A percentile compares a stretch with the other conserved stretches of the same genome.
Conservation (phyloP, 1,140 invertebrate genomes). For the Streblospio benedicti region DNA sequence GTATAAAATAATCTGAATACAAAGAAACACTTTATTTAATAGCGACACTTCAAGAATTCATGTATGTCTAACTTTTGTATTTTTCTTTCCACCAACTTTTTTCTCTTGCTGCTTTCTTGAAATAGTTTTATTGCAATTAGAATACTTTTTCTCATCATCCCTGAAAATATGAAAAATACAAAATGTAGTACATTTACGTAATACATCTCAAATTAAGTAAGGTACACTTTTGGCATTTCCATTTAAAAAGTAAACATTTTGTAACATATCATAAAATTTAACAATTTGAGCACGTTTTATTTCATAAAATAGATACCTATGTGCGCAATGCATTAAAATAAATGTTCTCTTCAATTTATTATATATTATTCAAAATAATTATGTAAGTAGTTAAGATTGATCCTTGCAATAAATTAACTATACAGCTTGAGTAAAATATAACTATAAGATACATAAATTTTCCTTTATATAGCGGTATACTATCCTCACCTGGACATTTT, state of each 20-base stretch:
- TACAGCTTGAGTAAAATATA: background rate
- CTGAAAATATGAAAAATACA: conserved; percentile 25
- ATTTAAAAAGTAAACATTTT: background rate
- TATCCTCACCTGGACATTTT: conserved; percentile 39
- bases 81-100: too few species aligned
- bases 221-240: background rate
- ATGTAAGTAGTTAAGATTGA: too few species aligned
- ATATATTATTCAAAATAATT: too few species aligned
- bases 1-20: too few species aligned
- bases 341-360: background rate
- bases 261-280: background rate
- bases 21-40: too few species aligned
- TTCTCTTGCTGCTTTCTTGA: conserved; percentile 27
- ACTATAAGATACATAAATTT: background rate
- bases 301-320: too few species aligned
- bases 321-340: too few species aligned
- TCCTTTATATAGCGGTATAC: background rate
- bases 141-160: conserved; percentile 37
- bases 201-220: background rate
- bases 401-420: too few species aligned
- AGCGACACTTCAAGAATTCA: too few species aligned
- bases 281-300: too few species aligned
- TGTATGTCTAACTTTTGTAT: too few species aligned
- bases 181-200: background rate
- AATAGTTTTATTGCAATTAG: conserved; percentile 34